Conservation (phyloP, 2,888 invertebrate species). For the Hemistola chrysoprasaria region DNA sequence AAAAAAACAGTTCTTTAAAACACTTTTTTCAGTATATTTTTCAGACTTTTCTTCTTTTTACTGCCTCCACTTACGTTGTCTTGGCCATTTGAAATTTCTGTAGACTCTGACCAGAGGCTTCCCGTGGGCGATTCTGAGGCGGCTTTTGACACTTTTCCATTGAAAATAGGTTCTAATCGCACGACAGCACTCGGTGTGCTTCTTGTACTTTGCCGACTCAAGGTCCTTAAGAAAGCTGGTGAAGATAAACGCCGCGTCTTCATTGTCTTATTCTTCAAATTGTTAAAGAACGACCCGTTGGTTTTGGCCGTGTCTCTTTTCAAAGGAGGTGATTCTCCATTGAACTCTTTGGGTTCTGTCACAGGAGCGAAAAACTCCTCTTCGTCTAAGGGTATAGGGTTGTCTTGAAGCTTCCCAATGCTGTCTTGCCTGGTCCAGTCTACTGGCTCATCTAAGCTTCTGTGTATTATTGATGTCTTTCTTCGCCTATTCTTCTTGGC, state of each 20-base stretch:
- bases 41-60: slow-evolving; percentile 86
- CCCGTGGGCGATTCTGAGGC: slow-evolving; percentile 72
- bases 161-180: slow-evolving; percentile 59
- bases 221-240: slow-evolving; percentile 82
- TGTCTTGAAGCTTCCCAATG: slow-evolving; percentile 68
- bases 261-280: slow-evolving; percentile 70
- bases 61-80: slow-evolving; percentile 47
- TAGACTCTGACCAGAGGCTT: slow-evolving; percentile 74
- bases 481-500: slow-evolving; percentile 75
- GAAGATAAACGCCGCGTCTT: slow-evolving; percentile 81
- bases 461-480: slow-evolving; percentile 69
- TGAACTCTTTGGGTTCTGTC: slow-evolving; percentile 68
- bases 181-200: slow-evolving; percentile 68
- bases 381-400: slow-evolving; percentile 80
- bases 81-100: slow-evolving; percentile 67
- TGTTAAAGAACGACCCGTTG: slow-evolving; percentile 75
- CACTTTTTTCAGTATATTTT: slow-evolving; percentile 90
- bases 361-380: slow-evolving; percentile 78
- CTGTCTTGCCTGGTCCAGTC: slow-evolving; percentile 59
- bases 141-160: slow-evolving; percentile 60
- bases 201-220: slow-evolving; percentile 74
- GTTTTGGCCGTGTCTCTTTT: slow-evolving; percentile 64
- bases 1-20: slow-evolving; percentile 79
- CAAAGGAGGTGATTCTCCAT: slow-evolving; percentile 40
- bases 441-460: slow-evolving; percentile 61